These are phyloP conservation scores for Luperina testacea DNA, from an alignment of 2,888 invertebrate genomes.

Conservation along the genomic window DNA sequence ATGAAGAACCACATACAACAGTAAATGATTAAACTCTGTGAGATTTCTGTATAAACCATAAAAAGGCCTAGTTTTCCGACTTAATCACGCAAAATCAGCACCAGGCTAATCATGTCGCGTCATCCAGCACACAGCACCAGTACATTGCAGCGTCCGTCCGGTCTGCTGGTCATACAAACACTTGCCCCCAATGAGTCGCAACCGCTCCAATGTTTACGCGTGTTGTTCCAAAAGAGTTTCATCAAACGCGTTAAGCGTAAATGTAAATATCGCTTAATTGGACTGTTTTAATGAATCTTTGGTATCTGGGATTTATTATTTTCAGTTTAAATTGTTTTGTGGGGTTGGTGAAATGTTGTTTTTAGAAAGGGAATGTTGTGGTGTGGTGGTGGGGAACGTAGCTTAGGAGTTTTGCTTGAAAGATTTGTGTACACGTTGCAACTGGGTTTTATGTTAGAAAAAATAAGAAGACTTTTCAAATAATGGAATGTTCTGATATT, in stretches of 20 bases:
- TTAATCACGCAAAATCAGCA: conserved; percentile 1
- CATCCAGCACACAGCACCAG: conserved; percentile 31
- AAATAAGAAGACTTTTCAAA: neutral
- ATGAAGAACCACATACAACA: too few species aligned
- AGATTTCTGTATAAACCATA: neutral
- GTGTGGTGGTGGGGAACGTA: neutral
- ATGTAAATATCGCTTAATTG: conserved; percentile 68
- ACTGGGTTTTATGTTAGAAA: neutral
- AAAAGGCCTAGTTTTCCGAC: neutral
- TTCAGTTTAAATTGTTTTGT: conserved; percentile 60
- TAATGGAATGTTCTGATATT: neutral
- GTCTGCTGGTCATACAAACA: conserved; percentile 53
- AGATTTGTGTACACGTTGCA: neutral
- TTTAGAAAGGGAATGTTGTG: conserved; percentile 3
- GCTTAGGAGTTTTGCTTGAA: conserved; percentile 2
- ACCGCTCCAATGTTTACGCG: conserved; percentile 60
- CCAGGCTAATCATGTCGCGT: conserved; percentile 29
- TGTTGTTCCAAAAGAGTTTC: conserved; percentile 64
- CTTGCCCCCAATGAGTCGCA: conserved; percentile 61
- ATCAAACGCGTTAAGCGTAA: conserved; percentile 67
- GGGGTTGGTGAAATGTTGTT: conserved; percentile 40
- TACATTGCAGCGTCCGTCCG: conserved; percentile 41
- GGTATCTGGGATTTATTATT: conserved; percentile 60
- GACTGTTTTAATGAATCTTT: conserved; percentile 66
- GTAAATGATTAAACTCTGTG: neutral